Percentiles rank a stretch among this genome's conserved stretches.
phyloP scores from a whole-genome alignment of 2,113 vertebrate species.

The Crotalus viridis region DNA sequence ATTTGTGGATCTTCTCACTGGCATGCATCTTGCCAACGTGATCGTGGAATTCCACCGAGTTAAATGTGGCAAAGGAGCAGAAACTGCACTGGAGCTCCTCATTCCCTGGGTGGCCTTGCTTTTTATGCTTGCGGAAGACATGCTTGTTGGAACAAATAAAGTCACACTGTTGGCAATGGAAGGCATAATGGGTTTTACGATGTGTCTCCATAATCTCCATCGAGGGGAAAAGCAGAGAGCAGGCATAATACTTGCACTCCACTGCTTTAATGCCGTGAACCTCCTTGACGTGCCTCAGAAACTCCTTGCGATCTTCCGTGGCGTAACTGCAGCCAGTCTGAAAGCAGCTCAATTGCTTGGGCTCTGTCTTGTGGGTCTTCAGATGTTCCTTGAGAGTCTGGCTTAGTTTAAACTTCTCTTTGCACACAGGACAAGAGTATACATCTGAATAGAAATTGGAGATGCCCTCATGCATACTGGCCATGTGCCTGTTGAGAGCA shows the following conservation, averaged over 20 bases:
- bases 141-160: slow-evolving; percentile 95
- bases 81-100: slow-evolving; percentile 84
- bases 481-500: slow-evolving; percentile 85
- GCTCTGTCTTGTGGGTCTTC: slow-evolving; percentile 82
- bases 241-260: slow-evolving; percentile 88
- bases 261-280: slow-evolving; percentile 76
- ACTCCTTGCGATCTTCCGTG: slow-evolving; percentile 75
- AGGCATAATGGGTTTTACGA: slow-evolving; percentile 86
- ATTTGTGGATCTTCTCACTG: slow-evolving; percentile 91
- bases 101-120: slow-evolving; percentile 84
- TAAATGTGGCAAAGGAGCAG: slow-evolving; percentile 87
- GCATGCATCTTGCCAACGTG: slow-evolving; percentile 90
- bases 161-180: slow-evolving; percentile 91
- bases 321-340: slow-evolving; percentile 77
- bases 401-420: slow-evolving; percentile 84
- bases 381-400: slow-evolving; percentile 89
- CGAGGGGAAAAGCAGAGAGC: slow-evolving; percentile 78
- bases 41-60: slow-evolving; percentile 88
- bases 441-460: slow-evolving; percentile 68
- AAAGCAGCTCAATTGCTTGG: slow-evolving; percentile 76
- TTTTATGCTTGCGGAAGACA: slow-evolving; percentile 85
- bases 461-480: slow-evolving; percentile 81
- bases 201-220: slow-evolving; percentile 85
- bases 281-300: slow-evolving; percentile 79
- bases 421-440: slow-evolving; percentile 86